A percentile compares a stretch with the other conserved stretches of the same genome.
Evolutionary conservation across 2,113 vertebrate genomes (phyloP).

Genomic region (Cebus imitator): DNA sequence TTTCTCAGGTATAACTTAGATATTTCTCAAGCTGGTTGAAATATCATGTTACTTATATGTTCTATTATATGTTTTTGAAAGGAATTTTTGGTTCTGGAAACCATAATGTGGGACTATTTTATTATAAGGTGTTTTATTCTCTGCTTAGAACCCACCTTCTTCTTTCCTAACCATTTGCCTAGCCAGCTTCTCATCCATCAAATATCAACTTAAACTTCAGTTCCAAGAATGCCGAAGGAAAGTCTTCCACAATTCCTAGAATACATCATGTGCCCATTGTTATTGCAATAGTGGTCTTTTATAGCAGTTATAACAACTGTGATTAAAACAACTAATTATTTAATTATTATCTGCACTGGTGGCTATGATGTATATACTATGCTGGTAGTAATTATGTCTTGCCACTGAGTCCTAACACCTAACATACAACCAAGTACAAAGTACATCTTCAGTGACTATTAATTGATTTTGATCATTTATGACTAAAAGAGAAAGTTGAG

Average conservation of each 20-base stretch:
- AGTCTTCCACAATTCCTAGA: not conserved
- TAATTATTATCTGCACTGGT: not conserved
- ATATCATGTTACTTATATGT: not conserved
- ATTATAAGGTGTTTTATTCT: not conserved
- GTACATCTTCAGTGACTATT: not conserved
- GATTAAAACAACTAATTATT: conserved; percentile 1
- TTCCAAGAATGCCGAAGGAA: not conserved
- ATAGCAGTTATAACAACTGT: not conserved
- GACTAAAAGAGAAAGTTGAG: not conserved
- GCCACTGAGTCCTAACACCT: not conserved
- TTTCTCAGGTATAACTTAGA: not conserved
- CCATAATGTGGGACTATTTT: not conserved
- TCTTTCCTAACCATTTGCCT: not conserved
- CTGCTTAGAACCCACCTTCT: not conserved
- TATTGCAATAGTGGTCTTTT: not conserved
- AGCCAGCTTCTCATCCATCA: not conserved
- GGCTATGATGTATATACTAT: not conserved
- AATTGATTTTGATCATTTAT: not conserved
- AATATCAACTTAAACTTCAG: not conserved
- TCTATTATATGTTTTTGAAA: not conserved
- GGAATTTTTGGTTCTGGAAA: not conserved
- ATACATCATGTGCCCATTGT: not conserved
- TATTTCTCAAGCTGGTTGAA: conserved; percentile 18
- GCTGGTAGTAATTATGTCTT: not conserved
- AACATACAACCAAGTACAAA: not conserved